phyloP scores from a whole-genome alignment of 2,113 vertebrate genomes.

The Nerophis lumbriciformis region DNA sequence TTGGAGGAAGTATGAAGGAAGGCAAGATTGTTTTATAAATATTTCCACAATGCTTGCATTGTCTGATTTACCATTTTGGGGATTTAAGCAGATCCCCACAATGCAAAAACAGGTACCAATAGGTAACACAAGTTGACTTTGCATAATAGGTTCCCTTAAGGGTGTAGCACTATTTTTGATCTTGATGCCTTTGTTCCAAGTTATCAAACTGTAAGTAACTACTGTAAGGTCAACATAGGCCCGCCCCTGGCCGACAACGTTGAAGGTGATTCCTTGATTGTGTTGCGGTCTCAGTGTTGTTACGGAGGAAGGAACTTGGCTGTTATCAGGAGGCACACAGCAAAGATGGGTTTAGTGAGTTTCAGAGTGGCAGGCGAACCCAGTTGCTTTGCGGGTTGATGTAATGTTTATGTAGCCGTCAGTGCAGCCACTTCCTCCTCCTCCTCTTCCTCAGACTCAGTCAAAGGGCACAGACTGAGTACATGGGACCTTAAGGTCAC shows the following conservation, averaged over 20 bases:
- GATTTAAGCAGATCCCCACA: no score
- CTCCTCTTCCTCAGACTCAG: slow-evolving; percentile 30
- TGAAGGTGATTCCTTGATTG: slow-evolving; percentile 52
- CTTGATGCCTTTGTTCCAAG: slow-evolving; percentile 13
- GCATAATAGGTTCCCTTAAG: no score
- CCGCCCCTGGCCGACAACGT: slow-evolving; percentile 27
- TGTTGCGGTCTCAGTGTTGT: slow-evolving; percentile 46
- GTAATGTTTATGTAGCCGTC: slow-evolving; percentile 63
- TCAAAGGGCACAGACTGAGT: slow-evolving; percentile 38
- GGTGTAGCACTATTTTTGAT: not conserved
- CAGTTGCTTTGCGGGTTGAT: slow-evolving; percentile 50
- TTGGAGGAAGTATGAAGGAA: no score
- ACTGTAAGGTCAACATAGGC: slow-evolving; percentile 24
- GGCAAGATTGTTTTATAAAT: no score
- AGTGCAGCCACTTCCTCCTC: slow-evolving; percentile 62
- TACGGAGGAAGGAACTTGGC: slow-evolving; percentile 60
- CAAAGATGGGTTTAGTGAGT: slow-evolving; percentile 25
- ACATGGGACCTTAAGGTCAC: slow-evolving; percentile 19
- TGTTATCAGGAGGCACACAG: slow-evolving; percentile 50
- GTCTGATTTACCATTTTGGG: no score
- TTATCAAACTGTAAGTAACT: slow-evolving; percentile 38
- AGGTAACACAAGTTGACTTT: no score
- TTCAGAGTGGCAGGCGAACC: slow-evolving; percentile 28
- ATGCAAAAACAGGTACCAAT: no score
- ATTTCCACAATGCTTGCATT: no score